Evolutionary conservation across 2,797 vertebrate species (phyloP), one percentile per base, ranked within the genome.

Genomic region (Cynodonichthys magdalenae): DNA sequence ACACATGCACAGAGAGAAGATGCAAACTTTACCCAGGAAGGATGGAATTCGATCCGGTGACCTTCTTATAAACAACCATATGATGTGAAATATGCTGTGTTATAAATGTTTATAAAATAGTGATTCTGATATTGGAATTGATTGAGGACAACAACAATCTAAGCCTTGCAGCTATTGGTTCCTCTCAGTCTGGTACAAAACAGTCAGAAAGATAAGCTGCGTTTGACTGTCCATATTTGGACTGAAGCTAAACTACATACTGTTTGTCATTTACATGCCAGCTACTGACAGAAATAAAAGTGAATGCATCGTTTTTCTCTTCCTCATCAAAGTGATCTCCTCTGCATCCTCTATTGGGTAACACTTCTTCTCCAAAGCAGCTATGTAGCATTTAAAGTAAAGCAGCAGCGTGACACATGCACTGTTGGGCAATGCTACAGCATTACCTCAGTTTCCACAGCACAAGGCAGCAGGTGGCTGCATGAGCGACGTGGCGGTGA

Each of bases 401-500:
- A 57, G 62, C 39, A 58, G 63, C 49, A 18, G 15, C 36, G 75
- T 54, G 9, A 28, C 51, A 18, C 24, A 1, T 36, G 17, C 46
- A 19, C 27, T 49, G 20, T 88, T 87, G 79, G 75, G 81, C 77
- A 86, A 85, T 1, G 42, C 57, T 46, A 15, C 53, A 56, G 56
- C 68, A 72, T 70, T 65, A 63, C 65, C 60, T 81, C 75, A 54
- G 63, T 71, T 85, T 84, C 82, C 77, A 70, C 72, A 77, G 63
- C 77, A 67, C 59, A 55, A 82, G 66, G 56, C 48, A 55, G 65
- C 87, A 90, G 85, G 87, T 87, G 87, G 61, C 76, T 80, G 69
- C 55, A 19, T 4, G 69, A 66, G 59, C 53, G 36, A 34, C 68
- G 15, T 42, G 59, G 47, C 48, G 45, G 66, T 53, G 81, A 70